Conservation (phyloP, 2,113 vertebrate genomes). For the Grantiella picta region DNA sequence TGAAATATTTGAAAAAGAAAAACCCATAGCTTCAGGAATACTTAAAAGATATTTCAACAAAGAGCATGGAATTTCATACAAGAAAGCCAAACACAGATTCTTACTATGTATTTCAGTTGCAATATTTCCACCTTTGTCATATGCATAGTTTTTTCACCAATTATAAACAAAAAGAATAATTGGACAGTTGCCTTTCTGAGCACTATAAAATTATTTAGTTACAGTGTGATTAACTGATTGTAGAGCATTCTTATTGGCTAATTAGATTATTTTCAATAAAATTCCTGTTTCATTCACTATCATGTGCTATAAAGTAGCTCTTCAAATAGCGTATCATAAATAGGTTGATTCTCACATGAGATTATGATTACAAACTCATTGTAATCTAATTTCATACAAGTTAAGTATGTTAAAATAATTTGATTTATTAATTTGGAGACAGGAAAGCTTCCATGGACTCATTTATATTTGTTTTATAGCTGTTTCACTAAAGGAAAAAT, state of each 20-base stretch:
- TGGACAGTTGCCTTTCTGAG: neutral
- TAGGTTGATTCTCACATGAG: neutral
- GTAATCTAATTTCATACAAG: neutral
- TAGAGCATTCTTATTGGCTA: neutral
- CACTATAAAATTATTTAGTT: neutral
- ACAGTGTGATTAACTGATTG: neutral
- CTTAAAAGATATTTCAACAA: neutral
- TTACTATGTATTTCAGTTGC: neutral
- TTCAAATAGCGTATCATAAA: neutral
- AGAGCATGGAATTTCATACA: neutral
- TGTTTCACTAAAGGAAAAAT: neutral
- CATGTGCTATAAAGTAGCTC: neutral
- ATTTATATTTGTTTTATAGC: conserved; percentile 8
- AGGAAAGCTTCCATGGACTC: neutral
- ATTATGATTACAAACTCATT: neutral
- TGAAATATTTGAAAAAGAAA: neutral
- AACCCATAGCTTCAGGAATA: neutral
- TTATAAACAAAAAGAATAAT: neutral
- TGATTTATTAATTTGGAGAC: neutral
- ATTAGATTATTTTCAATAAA: neutral
- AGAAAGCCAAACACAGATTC: neutral
- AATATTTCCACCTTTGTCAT: neutral
- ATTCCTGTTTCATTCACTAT: neutral
- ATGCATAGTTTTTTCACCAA: neutral
- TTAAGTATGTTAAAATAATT: conserved; percentile 19